Conservation (phyloP, 2,888 invertebrate species). For the Parnassius orleans region DNA sequence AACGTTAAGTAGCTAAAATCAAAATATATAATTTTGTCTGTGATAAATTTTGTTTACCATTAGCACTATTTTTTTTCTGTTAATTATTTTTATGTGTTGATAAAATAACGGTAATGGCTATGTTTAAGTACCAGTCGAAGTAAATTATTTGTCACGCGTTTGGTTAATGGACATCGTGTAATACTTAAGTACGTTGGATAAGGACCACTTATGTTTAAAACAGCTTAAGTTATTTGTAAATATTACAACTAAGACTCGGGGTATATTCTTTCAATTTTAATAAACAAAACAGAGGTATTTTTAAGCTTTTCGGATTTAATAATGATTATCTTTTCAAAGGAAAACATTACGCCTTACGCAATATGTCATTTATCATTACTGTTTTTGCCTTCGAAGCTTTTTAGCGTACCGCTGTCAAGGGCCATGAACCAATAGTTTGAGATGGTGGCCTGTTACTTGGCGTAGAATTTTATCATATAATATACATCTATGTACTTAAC, state of each 20-base stretch:
- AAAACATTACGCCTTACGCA: neutral
- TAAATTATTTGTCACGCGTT: constrained; percentile 6
- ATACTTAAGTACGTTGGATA: constrained; percentile 11
- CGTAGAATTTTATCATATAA: too few relatives aligned
- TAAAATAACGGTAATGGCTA: constrained; percentile 6
- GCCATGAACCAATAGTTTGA: too few relatives aligned
- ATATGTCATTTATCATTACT: too few relatives aligned
- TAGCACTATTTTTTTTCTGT: neutral
- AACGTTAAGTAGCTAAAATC: too few relatives aligned
- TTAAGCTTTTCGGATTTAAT: neutral
- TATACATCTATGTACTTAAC: too few relatives aligned
- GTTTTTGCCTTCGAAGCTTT: too few relatives aligned
- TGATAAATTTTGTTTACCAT: constrained; percentile 8
- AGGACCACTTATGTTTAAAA: constrained; percentile 12
- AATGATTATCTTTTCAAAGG: neutral
- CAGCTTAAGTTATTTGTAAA: constrained; percentile 20
- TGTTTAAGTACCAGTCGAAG: constrained; percentile 11
- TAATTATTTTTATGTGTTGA: neutral
- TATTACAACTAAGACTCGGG: neutral
- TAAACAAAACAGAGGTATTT: neutral
- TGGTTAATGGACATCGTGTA: constrained; percentile 10
- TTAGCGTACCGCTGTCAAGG: too few relatives aligned
- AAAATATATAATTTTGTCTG: too few relatives aligned
- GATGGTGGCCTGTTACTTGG: too few relatives aligned
- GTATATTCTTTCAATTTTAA: neutral